A percentile compares a stretch with the other conserved stretches of the same genome.
Evolutionary conservation across 2,113 vertebrate species (phyloP).

Genomic region (Sinocyclocheilus anshuiensis): DNA sequence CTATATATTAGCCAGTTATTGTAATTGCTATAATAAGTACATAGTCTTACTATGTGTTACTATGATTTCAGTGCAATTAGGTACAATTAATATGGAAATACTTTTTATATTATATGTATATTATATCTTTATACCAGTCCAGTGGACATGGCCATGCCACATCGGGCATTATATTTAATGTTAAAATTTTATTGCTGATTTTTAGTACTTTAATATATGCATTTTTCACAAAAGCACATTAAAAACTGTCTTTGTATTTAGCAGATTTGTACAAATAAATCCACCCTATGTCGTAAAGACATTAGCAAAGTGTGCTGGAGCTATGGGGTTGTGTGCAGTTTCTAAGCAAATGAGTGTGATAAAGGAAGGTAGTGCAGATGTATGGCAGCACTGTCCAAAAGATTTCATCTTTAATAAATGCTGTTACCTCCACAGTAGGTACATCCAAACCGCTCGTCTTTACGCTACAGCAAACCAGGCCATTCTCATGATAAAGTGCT

Average conservation of each 20-base stretch:
- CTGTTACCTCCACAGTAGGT: slow-evolving; percentile 62
- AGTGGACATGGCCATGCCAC: no score
- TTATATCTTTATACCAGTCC: background rate
- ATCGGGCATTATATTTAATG: background rate
- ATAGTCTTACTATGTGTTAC: no score
- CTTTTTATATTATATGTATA: background rate
- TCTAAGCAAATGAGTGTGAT: slow-evolving; percentile 35
- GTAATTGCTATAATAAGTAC: no score
- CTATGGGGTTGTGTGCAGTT: background rate
- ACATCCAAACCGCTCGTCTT: slow-evolving; percentile 52
- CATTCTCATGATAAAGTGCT: slow-evolving; percentile 71
- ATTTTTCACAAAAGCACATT: background rate
- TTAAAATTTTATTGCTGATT: background rate
- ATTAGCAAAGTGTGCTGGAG: slow-evolving; percentile 29
- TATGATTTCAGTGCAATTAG: no score
- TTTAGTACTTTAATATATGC: background rate
- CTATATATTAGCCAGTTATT: no score
- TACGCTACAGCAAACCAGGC: slow-evolving; percentile 65
- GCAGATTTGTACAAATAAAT: background rate
- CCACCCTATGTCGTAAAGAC: background rate
- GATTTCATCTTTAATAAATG: slow-evolving; percentile 66
- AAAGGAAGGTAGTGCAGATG: slow-evolving; percentile 36
- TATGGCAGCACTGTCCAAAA: slow-evolving; percentile 40
- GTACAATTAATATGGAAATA: background rate
- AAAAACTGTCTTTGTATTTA: background rate